phyloP scores from a whole-genome alignment of 2,888 invertebrate genomes.

The Bhutanitis thaidina region DNA sequence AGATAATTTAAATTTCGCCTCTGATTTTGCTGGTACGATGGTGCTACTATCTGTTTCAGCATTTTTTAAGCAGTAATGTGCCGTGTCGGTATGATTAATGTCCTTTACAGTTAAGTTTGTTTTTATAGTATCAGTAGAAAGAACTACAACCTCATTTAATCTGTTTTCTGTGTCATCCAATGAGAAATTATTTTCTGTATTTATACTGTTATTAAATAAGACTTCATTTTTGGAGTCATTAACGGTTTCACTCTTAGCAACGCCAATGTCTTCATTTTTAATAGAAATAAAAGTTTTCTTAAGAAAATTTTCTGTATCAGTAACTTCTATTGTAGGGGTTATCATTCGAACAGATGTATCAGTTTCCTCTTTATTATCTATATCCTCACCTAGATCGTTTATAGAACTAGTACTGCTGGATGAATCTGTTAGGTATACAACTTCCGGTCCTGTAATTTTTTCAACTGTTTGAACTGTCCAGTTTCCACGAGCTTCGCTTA shows the following conservation, averaged over 20 bases:
- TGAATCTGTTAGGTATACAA: slow-evolving; percentile 84
- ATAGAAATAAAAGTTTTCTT: slow-evolving; percentile 50
- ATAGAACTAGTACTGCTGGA: slow-evolving; percentile 82
- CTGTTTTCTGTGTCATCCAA: slow-evolving; percentile 14
- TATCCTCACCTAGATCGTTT: slow-evolving; percentile 73
- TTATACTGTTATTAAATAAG: neutral
- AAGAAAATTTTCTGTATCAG: slow-evolving; percentile 62
- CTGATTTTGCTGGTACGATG: neutral
- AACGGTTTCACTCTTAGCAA: neutral
- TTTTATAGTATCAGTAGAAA: slow-evolving; percentile 61
- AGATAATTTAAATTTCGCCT: slow-evolving; percentile 16
- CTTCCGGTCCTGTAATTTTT: slow-evolving; percentile 81
- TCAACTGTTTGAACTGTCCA: slow-evolving; percentile 74
- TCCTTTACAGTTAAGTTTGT: slow-evolving; percentile 66
- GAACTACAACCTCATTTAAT: slow-evolving; percentile 58
- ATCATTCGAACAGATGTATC: slow-evolving; percentile 71
- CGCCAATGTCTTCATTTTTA: slow-evolving; percentile 19
- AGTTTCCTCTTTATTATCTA: slow-evolving; percentile 63
- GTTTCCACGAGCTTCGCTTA: slow-evolving; percentile 80
- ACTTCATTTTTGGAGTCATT: neutral
- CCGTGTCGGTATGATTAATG: slow-evolving; percentile 30
- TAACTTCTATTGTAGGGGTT: slow-evolving; percentile 74
- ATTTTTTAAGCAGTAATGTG: neutral
- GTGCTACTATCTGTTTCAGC: slow-evolving; percentile 1
- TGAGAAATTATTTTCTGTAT: slow-evolving; percentile 9